phyloP scores from a whole-genome alignment of 2,113 vertebrate genomes.

The Panurus biarmicus region DNA sequence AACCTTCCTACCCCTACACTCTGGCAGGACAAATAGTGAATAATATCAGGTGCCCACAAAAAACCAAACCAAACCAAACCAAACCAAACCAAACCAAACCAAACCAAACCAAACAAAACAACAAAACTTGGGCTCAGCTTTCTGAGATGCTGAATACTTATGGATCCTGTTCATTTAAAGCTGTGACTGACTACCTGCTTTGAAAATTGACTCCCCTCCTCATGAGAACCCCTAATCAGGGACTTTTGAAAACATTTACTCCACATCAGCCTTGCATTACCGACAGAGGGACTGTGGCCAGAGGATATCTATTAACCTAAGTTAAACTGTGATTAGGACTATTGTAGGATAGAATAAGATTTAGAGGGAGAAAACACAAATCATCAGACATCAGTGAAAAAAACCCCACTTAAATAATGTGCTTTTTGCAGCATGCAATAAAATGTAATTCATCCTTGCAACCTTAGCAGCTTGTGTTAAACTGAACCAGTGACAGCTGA shows the following conservation, averaged over 20 bases:
- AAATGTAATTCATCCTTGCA: neutral
- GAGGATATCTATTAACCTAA: neutral
- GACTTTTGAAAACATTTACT: neutral
- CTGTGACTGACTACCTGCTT: neutral
- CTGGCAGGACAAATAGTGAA: neutral
- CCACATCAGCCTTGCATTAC: neutral
- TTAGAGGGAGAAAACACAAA: neutral
- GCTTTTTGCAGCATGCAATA: neutral
- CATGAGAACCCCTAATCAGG: neutral
- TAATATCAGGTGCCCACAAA: neutral
- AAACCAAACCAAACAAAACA: no score
- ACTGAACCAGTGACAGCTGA: slow-evolving; percentile 10
- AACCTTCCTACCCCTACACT: neutral
- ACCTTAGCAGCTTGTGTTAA: neutral
- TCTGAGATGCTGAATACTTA: neutral
- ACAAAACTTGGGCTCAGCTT: neutral
- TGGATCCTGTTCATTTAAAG: neutral
- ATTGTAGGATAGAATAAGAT: fast-evolving
- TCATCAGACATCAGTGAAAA: neutral
- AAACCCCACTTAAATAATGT: neutral
- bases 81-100: no score
- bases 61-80: no score
- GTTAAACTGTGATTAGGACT: neutral
- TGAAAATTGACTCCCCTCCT: neutral
- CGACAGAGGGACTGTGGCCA: neutral